Evolutionary conservation across 2,888 invertebrate genomes (phyloP).

Genomic region (Eupithecia subumbrata): DNA sequence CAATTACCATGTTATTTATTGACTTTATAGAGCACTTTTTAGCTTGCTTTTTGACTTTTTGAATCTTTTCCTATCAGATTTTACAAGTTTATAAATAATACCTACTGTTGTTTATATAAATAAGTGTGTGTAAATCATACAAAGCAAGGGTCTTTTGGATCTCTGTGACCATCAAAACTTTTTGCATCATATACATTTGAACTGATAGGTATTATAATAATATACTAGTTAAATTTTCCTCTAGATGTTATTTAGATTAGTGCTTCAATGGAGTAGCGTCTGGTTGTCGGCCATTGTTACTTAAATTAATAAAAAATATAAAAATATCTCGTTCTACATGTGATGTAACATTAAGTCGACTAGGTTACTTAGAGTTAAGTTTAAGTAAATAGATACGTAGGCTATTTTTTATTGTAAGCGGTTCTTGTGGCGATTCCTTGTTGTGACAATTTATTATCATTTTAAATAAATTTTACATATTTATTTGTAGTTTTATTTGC

Average conservation of each 20-base stretch:
- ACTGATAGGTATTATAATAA: constrained; percentile 30
- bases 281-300: constrained; percentile 71
- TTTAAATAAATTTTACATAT: constrained; percentile 80
- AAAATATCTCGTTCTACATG: constrained; percentile 81
- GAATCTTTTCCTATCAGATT: constrained; percentile 26
- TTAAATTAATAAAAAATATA: constrained; percentile 56
- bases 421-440: constrained; percentile 76
- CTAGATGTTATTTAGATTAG: constrained; percentile 36
- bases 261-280: constrained; percentile 64
- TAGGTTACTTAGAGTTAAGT: constrained; percentile 62
- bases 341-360: constrained; percentile 67
- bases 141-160: constrained; percentile 2
- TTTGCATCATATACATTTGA: constrained; percentile 36
- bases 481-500: constrained; percentile 43
- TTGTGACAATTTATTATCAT: constrained; percentile 80
- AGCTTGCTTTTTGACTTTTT: constrained; percentile 30
- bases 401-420: constrained; percentile 60
- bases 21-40: constrained; percentile 29
- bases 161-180: constrained; percentile 17
- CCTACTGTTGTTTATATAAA: constrained; percentile 7
- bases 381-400: constrained; percentile 59
- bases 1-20: constrained; percentile 32
- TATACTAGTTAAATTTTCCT: constrained; percentile 30
- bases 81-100: constrained; percentile 20
- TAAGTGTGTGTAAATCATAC: not conserved